Base-by-base conservation (phyloP, 1,140 invertebrate genomes). In the Aphidius ervi region DNA sequence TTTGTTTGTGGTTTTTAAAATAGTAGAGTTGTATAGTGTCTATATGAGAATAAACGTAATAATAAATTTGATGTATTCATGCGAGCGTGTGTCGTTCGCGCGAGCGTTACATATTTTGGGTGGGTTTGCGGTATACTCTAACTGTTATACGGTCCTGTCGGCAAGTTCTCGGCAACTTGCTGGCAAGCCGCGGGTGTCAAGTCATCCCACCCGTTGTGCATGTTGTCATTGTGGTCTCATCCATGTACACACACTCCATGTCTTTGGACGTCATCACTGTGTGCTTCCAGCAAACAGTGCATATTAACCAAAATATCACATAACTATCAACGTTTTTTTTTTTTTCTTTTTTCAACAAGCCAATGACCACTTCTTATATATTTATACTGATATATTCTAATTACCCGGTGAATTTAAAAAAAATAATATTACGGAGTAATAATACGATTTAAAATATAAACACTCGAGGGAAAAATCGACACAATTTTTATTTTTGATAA, bases 221-320 rank as follows among this genome's bases (percentile, higher is more conserved):
- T 72, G 74, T 74, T 78, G 76, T 78, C 76, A 77, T 78, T 78
- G 74, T 72, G 70, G 69, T 70, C 70, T 66, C 67, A 62, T 67
- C 68, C 9, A 47, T 9, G 49, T 8, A 23, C 23, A 7, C 31
- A 40, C 10, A n/a, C 5, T 40, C 10, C 9, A 9, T 16, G 10
- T 3, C 16, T 54, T 40, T 31, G 23, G 23, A 31, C 4, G 23
- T 31, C 23, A 31, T 31, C 23, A 31, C 23, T 31, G 23, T 31
- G 2, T 31, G 23, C 23, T 31, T 31, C 23, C 23, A 31, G 4
- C 23, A 31, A 31, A 31, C 23, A 31, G 23, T 31, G 23, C 23
- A 31, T 31, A 31, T 31, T 31, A 31, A 31, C 23, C 2, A 31
- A 31, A 31, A 31, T 31, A 31, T 31, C 23, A 52, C 6, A 31